Conservation (phyloP, 2,113 vertebrate species). For the Calyptomena viridis region DNA sequence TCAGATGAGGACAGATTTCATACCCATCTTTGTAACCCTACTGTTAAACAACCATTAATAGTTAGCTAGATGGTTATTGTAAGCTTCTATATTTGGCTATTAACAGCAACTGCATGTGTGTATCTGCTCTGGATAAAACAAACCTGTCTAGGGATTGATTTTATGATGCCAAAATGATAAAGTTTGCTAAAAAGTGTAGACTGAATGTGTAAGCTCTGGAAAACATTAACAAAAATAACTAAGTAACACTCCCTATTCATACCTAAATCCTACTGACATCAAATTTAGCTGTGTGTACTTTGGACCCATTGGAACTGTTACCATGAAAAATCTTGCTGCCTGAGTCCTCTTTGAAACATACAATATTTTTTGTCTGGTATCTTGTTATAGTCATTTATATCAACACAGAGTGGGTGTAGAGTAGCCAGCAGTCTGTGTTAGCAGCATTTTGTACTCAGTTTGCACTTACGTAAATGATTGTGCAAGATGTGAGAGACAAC, state of each 20-base stretch:
- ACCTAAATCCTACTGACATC: slow-evolving; percentile 52
- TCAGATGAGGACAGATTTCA: background rate
- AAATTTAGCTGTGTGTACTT: slow-evolving; percentile 63
- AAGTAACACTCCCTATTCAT: slow-evolving; percentile 55
- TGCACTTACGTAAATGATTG: slow-evolving; percentile 66
- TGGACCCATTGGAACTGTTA: slow-evolving; percentile 25
- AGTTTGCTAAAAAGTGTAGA: slow-evolving; percentile 56
- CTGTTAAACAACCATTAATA: slow-evolving; percentile 24
- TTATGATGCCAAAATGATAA: slow-evolving; percentile 61
- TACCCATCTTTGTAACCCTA: background rate
- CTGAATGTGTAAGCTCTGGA: slow-evolving; percentile 58
- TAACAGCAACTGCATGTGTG: background rate
- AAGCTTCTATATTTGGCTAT: slow-evolving; percentile 29
- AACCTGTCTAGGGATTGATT: slow-evolving; percentile 42
- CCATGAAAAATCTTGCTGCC: background rate
- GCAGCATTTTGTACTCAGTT: slow-evolving; percentile 30
- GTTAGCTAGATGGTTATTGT: slow-evolving; percentile 28
- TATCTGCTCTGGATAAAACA: slow-evolving; percentile 41
- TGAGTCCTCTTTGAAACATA: background rate
- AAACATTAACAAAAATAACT: slow-evolving; percentile 68
- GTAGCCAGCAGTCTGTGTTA: slow-evolving; percentile 58
- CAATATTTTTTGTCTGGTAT: slow-evolving; percentile 38
- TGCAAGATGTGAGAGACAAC: slow-evolving; percentile 53
- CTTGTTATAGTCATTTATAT: slow-evolving; percentile 46
- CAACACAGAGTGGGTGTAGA: slow-evolving; percentile 59